These are phyloP conservation scores for Trochalopteron elliotii DNA, from an alignment of 2,113 vertebrate species.

Conservation along the genomic window DNA sequence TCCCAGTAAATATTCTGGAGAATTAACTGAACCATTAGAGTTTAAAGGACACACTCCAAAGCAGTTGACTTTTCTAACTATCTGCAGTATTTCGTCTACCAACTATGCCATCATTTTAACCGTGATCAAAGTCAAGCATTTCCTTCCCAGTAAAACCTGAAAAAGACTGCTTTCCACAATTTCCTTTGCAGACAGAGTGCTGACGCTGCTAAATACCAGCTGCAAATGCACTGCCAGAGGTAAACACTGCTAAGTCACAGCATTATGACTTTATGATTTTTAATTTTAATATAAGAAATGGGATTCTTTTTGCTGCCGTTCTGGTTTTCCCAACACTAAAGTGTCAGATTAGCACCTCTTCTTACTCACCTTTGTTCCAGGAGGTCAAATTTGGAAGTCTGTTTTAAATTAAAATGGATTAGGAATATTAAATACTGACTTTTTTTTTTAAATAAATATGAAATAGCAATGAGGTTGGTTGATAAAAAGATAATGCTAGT, in stretches of 20 bases:
- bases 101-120: not conserved
- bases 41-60: constrained; percentile 45
- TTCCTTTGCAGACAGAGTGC: not conserved
- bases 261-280: not conserved
- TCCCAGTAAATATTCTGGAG: constrained; percentile 44
- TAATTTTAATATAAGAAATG: not conserved
- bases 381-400: not conserved
- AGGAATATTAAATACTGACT: not conserved
- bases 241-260: not conserved
- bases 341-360: not conserved
- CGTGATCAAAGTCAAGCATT: constrained; percentile 37
- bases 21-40: constrained; percentile 29
- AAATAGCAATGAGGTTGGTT: not conserved
- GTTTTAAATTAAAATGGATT: constrained; percentile 12
- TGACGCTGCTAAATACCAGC: not conserved
- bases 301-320: not conserved
- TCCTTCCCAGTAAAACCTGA: not conserved
- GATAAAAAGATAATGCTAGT: not conserved
- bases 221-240: not conserved
- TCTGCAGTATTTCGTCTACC: not conserved
- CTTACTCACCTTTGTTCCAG: not conserved
- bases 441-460: not conserved
- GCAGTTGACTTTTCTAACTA: constrained; percentile 11
- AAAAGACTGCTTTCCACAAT: not conserved
- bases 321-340: not conserved